Evolutionary conservation across 2,797 vertebrate species (phyloP).

Genomic region (Buphagus erythrorhynchus): DNA sequence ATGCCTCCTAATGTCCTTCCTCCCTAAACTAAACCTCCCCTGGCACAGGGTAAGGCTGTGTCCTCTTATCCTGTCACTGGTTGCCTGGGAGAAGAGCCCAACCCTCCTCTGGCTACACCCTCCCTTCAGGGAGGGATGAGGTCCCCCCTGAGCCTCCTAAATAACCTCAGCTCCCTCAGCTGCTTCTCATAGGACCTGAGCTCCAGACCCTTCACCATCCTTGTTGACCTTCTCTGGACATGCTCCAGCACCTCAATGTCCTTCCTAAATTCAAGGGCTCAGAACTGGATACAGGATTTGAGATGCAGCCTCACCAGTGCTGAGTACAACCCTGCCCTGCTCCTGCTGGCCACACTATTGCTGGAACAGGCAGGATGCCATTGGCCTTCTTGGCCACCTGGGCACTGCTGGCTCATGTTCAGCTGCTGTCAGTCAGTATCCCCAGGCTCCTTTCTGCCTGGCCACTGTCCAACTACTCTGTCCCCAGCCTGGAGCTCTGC

Average conservation of each 20-base stretch:
- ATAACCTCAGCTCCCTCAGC: background rate
- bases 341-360: background rate
- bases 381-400: background rate
- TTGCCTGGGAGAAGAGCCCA: background rate
- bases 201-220: background rate
- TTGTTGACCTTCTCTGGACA: background rate
- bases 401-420: background rate
- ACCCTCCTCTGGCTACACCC: background rate
- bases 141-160: background rate
- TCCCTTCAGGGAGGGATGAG: background rate
- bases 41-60: background rate
- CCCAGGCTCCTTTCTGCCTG: background rate
- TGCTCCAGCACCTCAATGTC: background rate
- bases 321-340: background rate
- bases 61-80: background rate
- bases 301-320: background rate
- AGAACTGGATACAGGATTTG: fast-evolving
- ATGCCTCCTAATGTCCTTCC: background rate
- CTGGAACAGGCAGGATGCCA: background rate
- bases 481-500: background rate
- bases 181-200: fast-evolving
- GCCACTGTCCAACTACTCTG: background rate
- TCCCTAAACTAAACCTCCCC: background rate
- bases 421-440: background rate
- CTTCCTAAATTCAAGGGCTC: background rate